Base-by-base conservation (phyloP, 1,140 invertebrate genomes). In the Brachionus asplanchnoidis region DNA sequence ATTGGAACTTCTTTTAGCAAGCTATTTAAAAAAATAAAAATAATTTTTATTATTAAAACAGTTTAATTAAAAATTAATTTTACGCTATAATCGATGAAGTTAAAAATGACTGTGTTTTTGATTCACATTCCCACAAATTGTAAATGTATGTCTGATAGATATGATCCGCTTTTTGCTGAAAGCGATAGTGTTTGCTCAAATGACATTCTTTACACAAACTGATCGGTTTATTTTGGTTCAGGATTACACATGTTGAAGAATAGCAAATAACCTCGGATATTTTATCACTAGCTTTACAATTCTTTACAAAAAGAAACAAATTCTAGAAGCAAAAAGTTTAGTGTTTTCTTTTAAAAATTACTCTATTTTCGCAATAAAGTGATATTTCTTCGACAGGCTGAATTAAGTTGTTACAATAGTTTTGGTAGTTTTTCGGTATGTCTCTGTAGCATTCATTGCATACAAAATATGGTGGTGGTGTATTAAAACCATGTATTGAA, bases 401-500 rank as follows among this genome's bases (percentile, higher is more conserved):
- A 70, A 97, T 91, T 86, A 98, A 94, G 89, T 97, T 95, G 87
- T 94, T 93, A 87, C 95, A 92, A 88, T 95, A 93, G 89, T 95
- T 12, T 92, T 93, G 90, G 46, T 94, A 88, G 93, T 90, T 89
- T 82, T 89, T 88, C 80, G 89, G 94, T 86, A 98, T 94, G 89
- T 95, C 93, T 88, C 97, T 96, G 42, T 95, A 95, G 90, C 97
- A 99, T 88, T 97, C 96, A 86, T 97, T 95, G 88, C 97, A 99
- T 0, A 99, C 91, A 88, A 97, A 97, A 5, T 99, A 91, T 0
- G 97, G 97, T 11, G 97, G 97, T 0, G 97, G 95, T 84, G 93
- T 90, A 85, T 95, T 91, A 93, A 95, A 84, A 91, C 93, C 84
- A 93, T 94, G 91, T 79, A 90, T 91, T 56, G 89, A 90, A 78